Base-by-base conservation (phyloP, 2,797 vertebrate species). In the Falco novaeseelandiae region DNA sequence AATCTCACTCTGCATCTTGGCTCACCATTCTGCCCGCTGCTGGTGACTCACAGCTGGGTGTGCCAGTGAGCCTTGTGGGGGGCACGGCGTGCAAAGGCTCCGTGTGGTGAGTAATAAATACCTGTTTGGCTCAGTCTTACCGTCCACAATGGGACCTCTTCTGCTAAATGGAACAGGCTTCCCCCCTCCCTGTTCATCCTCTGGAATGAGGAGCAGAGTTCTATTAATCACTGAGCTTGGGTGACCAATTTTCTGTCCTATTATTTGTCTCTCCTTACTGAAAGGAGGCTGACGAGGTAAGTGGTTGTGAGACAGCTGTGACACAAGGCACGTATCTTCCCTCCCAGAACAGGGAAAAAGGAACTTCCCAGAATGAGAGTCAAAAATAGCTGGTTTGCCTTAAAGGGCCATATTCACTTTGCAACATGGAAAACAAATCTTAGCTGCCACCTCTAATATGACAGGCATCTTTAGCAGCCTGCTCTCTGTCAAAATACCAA, bases 341-440 rank as follows among this genome's bases (percentile, higher is more conserved):
- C 55, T 73, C 14, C 30, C 29, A 72, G 54, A 13, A 73, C 3
- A 58, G 49, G 51, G 52, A 67, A 78, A 82, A 85, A 81, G 32
- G 48, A 25, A 25, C 65, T 95, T 95, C 65, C 84, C 72, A 88
- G 76, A 94, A 91, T 1, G 8, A 82, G 59, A 89, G 67, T 55
- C 94, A 89, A 95, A 95, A 91, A 94, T 87, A 96, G 57, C 57
- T 78, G 32, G 2, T 61, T 89, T 93, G 74, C 78, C 78, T 95
- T 87, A 26, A 74, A 93, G 83, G 55, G 42, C 23, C 23, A 18
- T 51, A 76, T 73, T 89, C 93, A 73, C 63, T 93, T 26, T 61
- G 44, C 89, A 95, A 91, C 22, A 57, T 3, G 13, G 44, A 61
- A 95, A 92, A 59, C 48, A 80, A 89, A 40, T 12, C 48, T 63